phyloP scores from a whole-genome alignment of 2,797 vertebrate genomes.

The Xiphophorus birchmanni region DNA sequence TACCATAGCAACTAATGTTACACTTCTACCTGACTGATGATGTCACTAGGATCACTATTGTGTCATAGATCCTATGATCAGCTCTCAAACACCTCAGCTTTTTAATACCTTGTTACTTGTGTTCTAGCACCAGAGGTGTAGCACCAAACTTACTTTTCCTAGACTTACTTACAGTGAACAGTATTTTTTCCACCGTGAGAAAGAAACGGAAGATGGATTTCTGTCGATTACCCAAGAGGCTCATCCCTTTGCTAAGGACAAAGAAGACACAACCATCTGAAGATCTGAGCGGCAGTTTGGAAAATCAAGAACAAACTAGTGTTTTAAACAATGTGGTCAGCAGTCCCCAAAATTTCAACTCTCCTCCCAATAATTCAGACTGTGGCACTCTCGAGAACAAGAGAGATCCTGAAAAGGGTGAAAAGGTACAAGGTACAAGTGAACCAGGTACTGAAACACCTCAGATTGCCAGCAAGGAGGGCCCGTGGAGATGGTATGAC shows the following conservation, averaged over 20 bases:
- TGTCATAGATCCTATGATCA: neutral
- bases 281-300: neutral
- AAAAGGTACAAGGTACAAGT: neutral
- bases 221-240: neutral
- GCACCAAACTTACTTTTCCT: too few relatives aligned
- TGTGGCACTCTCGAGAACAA: fast-evolving
- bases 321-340: neutral
- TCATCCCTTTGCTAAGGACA: neutral
- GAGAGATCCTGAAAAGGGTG: neutral
- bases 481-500: fast-evolving
- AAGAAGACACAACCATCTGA: neutral
- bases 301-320: neutral
- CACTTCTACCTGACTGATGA: neutral
- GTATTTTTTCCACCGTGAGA: neutral
- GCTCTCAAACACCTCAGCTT: too few relatives aligned
- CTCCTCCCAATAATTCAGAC: too few relatives aligned
- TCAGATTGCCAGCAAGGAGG: neutral
- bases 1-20: too few relatives aligned
- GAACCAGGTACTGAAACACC: neutral
- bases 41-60: neutral
- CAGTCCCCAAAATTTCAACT: neutral
- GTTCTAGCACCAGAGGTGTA: too few relatives aligned
- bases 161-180: neutral
- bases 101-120: too few relatives aligned
- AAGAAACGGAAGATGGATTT: neutral